phyloP scores from a whole-genome alignment of 2,888 invertebrate species.

The Cephus spinipes region DNA sequence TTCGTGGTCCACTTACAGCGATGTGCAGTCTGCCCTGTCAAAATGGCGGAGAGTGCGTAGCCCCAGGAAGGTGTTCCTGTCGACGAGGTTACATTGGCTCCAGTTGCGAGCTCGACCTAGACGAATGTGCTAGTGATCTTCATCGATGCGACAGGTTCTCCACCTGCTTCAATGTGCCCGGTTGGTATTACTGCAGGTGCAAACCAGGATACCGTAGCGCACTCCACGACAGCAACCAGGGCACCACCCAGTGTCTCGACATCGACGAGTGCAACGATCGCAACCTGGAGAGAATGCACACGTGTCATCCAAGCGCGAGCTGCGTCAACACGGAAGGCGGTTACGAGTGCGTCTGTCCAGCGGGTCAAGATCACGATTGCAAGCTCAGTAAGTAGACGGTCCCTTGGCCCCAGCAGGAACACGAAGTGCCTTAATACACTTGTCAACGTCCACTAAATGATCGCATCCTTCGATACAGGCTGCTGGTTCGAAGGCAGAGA shows the following conservation, averaged over 20 bases:
- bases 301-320: constrained; percentile 82
- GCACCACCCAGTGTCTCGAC: constrained; percentile 78
- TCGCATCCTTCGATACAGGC: constrained; percentile 64
- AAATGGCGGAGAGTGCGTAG: constrained; percentile 85
- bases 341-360: constrained; percentile 81
- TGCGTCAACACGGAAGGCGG: constrained; percentile 86
- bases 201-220: constrained; percentile 80
- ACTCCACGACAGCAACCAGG: constrained; percentile 70
- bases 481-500: constrained; percentile 80
- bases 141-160: constrained; percentile 82
- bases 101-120: constrained; percentile 87
- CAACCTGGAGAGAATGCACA: constrained; percentile 71
- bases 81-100: constrained; percentile 84
- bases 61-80: constrained; percentile 84
- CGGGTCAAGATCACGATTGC: constrained; percentile 69
- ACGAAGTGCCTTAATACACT: background rate
- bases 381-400: constrained; percentile 71
- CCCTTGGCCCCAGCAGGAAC: background rate
- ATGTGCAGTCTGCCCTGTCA: constrained; percentile 83
- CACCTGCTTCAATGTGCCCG: constrained; percentile 87
- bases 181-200: constrained; percentile 91
- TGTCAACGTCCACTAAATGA: background rate
- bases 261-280: constrained; percentile 85
- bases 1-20: constrained; percentile 69
- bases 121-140: constrained; percentile 82